Percentiles rank a stretch among this genome's conserved stretches.
phyloP scores from a whole-genome alignment of 1,140 invertebrate species.

The Drosophila equinoxialis region DNA sequence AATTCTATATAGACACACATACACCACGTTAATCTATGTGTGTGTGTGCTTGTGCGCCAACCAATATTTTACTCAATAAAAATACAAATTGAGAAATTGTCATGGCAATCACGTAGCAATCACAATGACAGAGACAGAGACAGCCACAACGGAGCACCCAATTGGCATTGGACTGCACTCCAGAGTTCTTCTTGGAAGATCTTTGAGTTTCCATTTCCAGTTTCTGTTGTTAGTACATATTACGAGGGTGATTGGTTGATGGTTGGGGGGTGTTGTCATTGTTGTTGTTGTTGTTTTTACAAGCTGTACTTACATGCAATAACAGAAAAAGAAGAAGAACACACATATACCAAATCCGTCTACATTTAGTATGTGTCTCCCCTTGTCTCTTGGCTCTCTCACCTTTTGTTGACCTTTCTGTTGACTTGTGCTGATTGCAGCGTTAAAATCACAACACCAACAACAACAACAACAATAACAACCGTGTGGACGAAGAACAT shows the following conservation, averaged over 20 bases:
- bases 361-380: slow-evolving; percentile 6
- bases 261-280: no score
- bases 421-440: slow-evolving; percentile 80
- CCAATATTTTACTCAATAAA: slow-evolving; percentile 74
- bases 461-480: background rate
- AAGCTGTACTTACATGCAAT: slow-evolving; percentile 29
- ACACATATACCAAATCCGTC: background rate
- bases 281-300: slow-evolving; percentile 26
- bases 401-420: slow-evolving; percentile 57
- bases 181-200: slow-evolving; percentile 51
- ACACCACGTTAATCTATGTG: slow-evolving; percentile 14
- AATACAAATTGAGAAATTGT: slow-evolving; percentile 68
- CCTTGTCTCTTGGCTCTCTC: background rate
- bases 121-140: slow-evolving; percentile 38
- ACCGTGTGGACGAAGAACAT: slow-evolving; percentile 39
- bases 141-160: slow-evolving; percentile 32
- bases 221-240: slow-evolving; percentile 13
- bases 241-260: background rate
- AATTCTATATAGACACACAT: slow-evolving; percentile 59
- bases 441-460: slow-evolving; percentile 47
- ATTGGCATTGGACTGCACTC: slow-evolving; percentile 47
- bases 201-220: background rate
- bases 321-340: slow-evolving; percentile 4
- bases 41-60: slow-evolving; percentile 52
- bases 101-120: slow-evolving; percentile 71